phyloP scores from a whole-genome alignment of 2,797 vertebrate species.

The Pipistrellus pygmaeus region DNA sequence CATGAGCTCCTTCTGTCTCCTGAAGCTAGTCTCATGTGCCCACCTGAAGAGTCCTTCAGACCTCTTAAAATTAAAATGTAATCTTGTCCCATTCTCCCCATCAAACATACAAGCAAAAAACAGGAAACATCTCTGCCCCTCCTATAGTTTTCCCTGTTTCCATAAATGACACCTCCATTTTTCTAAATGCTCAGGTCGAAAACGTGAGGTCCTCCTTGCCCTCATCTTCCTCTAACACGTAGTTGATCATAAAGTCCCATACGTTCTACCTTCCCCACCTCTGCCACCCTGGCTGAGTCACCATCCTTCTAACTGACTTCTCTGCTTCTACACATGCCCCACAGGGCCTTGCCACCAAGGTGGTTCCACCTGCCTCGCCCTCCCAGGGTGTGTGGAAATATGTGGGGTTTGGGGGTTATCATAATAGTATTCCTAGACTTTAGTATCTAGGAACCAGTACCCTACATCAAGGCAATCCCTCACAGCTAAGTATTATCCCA shows the following conservation, averaged over 20 bases:
- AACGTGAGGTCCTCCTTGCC: not conserved
- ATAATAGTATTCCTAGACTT: not conserved
- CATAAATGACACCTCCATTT: not conserved
- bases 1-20: not conserved
- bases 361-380: not conserved
- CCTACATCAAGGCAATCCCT: not conserved
- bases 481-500: not conserved
- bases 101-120: not conserved
- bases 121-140: not conserved
- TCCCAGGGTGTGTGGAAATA: not conserved
- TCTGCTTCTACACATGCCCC: not conserved
- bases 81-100: not conserved
- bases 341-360: not conserved
- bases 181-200: not conserved
- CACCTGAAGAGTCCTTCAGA: not conserved
- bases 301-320: not conserved
- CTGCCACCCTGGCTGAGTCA: fast-evolving
- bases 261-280: not conserved
- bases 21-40: not conserved
- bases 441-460: not conserved
- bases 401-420: fast-evolving
- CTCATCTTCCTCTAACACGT: not conserved
- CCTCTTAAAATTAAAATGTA: slow-evolving; percentile 11
- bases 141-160: not conserved
- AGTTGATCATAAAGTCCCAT: not conserved